phyloP scores from a whole-genome alignment of 2,888 invertebrate genomes.

The Nephrotoma guestfalica region DNA sequence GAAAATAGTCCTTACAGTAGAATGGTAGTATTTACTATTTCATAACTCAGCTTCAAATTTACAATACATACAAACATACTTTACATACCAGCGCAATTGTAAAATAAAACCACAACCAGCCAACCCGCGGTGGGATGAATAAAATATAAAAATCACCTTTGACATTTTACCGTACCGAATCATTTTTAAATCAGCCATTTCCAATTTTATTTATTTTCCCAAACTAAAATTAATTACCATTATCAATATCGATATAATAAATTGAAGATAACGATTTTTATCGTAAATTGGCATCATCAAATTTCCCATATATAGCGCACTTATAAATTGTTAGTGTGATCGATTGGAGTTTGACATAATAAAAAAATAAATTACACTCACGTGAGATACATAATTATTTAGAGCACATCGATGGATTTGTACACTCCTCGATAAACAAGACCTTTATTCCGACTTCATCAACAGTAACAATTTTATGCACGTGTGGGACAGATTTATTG shows the following conservation, averaged over 20 bases:
- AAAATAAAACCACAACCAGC: background rate
- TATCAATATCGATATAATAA: background rate
- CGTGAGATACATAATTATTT: background rate
- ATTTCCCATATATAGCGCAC: background rate
- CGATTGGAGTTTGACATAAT: background rate
- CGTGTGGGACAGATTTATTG: too few relatives aligned
- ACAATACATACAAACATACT: too few relatives aligned
- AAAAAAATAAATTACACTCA: background rate
- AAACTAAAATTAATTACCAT: background rate
- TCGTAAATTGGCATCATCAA: background rate
- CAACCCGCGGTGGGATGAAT: background rate
- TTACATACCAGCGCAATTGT: too few relatives aligned
- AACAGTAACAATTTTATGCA: too few relatives aligned
- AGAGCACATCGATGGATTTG: too few relatives aligned
- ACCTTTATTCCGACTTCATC: too few relatives aligned
- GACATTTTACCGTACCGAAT: background rate
- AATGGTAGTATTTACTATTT: too few relatives aligned
- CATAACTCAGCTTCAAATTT: too few relatives aligned
- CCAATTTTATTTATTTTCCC: background rate
- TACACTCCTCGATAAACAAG: too few relatives aligned
- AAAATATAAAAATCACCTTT: background rate
- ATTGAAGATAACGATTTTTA: background rate
- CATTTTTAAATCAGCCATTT: background rate
- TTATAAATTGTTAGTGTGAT: background rate
- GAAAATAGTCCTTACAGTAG: too few relatives aligned